Base-by-base conservation (phyloP, 1,140 invertebrate genomes). In the Phocides pigmalion region DNA sequence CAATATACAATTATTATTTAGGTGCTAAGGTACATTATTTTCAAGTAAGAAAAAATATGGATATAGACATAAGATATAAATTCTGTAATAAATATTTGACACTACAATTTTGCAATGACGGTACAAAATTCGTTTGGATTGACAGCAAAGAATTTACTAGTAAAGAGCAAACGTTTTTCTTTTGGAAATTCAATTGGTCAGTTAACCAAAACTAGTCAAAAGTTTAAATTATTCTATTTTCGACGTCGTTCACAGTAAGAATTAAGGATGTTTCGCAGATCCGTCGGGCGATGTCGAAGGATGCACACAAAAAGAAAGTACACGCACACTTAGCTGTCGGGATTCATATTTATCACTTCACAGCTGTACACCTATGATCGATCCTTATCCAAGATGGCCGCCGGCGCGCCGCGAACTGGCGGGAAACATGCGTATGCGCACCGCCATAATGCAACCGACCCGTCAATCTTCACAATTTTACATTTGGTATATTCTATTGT, bases 331-430 rank as follows among this genome's bases (percentile, higher is more conserved):
- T 65, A 68, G 62, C 70, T 50, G 51, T 71, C 61, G 51, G 68
- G 64, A 62, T 65, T 73, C 70, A 69, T 82, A 81, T 87, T 85
- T 82, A 83, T 83, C 83, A 89, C 84, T 87, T 84, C 80, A 87
- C 89, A 87, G 81, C 84, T 86, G 85, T 81, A 79, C 86, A 87
- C 82, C 87, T 88, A 85, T 89, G 89, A 91, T 91, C 81, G 87
- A 90, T 90, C 74, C 72, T 86, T 79, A 84, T 87, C 75, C 87
- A 91, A 91, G 81, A 91, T 91, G 89, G 88, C 88, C 79, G 86
- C 73, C 79, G 72, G 82, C 77, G 76, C 70, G 63, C 76, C 47
- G 64, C 66, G 56, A 69, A 77, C 76, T 68, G 78, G 85, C 80
- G 75, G 79, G 86, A 79, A 81, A 79, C 75, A 76, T 66, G 76